Base-by-base conservation (phyloP, 2,888 invertebrate genomes). In the Carterocephalus palaemon region DNA sequence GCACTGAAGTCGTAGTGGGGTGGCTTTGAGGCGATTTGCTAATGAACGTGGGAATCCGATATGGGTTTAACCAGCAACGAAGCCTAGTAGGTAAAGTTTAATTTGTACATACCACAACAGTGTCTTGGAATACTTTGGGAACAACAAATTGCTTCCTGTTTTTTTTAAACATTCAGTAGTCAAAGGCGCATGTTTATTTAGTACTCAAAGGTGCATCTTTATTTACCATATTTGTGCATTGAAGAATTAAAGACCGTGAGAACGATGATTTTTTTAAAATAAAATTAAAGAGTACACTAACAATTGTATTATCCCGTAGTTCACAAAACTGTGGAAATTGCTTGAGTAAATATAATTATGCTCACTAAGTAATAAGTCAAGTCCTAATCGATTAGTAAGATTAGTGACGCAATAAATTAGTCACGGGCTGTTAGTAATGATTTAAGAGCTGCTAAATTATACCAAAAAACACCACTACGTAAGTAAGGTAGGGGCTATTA, bases 401-500 rank as follows among this genome's bases (percentile, higher is more conserved):
- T 24, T n/a, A 33, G 23, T 43, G 43, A 43, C 29, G 43, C 17
- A 43, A 43, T 29, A 17, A 16, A 23, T 37, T 38, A 32, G 38
- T 46, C 45, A 32, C 32, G 12, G 38, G 17, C 32, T 32, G 38
- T 38, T 46, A 32, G 26, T 23, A 38, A 26, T 46, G 45, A 46
- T 46, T 37, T 37, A 38, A 38, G 38, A 46, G 8, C 13, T 46
- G 8, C 39, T 39, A 33, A 46, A 63, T 61, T 55, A 62, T 56
- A 39, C 57, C 55, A 64, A 63, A 67, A 64, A 62, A 54, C 24
- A 46, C 54, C 10, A 33, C 47, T 49, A 59, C 43, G 53, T 59
- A 67, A 72, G 67, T 64, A 68, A 67, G 67, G 69, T 62, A 68
- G 65, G 54, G 17, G 56, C 62, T 70, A 75, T 76, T 76, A 76